Evolutionary conservation across 2,113 vertebrate genomes (phyloP).

Genomic region (Progne subis): DNA sequence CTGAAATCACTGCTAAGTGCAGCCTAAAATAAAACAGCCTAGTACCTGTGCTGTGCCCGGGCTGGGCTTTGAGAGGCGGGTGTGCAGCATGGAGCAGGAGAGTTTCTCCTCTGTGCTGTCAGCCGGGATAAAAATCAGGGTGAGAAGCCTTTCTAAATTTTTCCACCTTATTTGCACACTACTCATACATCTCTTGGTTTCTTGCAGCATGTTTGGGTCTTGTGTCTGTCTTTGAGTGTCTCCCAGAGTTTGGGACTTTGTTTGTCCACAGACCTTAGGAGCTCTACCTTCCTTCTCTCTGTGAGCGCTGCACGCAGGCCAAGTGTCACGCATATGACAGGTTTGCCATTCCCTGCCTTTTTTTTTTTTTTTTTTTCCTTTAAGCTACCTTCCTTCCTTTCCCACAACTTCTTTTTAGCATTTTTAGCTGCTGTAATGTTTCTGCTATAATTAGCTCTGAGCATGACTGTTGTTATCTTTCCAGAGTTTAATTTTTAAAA

Average conservation of each 20-base stretch:
- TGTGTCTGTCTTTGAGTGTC: not conserved
- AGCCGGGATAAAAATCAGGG: not conserved
- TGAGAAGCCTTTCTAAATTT: not conserved
- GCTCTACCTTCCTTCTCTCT: not conserved
- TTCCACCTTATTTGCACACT: not conserved
- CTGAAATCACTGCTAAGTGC: not conserved
- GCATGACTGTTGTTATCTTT: slow-evolving; percentile 24
- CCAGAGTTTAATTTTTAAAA: slow-evolving; percentile 46
- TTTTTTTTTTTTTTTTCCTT: not conserved
- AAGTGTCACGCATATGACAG: not conserved
- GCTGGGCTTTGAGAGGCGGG: not conserved
- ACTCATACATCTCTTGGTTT: not conserved
- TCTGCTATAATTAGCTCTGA: slow-evolving; percentile 38
- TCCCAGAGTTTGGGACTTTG: not conserved
- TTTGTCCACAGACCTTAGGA: fast-evolving
- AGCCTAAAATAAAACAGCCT: not conserved
- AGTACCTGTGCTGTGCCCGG: too few relatives aligned
- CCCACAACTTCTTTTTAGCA: slow-evolving; percentile 3
- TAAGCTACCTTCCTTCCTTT: slow-evolving; percentile 42
- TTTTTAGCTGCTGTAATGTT: not conserved
- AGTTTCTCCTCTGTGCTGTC: not conserved
- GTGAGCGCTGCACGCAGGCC: fast-evolving
- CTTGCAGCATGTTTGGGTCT: not conserved
- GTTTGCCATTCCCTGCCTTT: not conserved
- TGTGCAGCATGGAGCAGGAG: not conserved